Percentiles rank a stretch among this genome's conserved stretches.
phyloP scores from a whole-genome alignment of 2,888 invertebrate species.

The Euplagia quadripunctaria region DNA sequence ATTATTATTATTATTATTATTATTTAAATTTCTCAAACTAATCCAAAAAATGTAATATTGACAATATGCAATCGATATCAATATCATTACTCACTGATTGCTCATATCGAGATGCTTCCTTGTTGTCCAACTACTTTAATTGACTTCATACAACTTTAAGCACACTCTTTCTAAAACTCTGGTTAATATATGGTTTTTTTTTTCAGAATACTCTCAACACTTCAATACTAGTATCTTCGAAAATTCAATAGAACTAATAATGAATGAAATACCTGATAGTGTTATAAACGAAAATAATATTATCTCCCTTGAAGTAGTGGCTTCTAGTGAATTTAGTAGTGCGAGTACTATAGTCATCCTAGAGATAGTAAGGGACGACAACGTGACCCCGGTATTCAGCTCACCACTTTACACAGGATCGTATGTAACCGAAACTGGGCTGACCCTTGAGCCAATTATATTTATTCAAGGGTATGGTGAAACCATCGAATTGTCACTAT shows the following conservation, averaged over 20 bases:
- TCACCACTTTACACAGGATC: conserved; percentile 64
- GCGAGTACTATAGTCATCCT: conserved; percentile 65
- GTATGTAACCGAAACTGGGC: conserved; percentile 58
- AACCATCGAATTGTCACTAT: conserved; percentile 59
- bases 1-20: no score
- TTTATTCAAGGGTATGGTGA: conserved; percentile 71
- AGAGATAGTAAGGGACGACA: conserved; percentile 73
- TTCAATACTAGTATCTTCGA: conserved; percentile 56
- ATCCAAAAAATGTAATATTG: background rate
- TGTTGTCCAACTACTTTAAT: no score
- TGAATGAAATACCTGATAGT: conserved; percentile 56
- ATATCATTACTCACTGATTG: no score
- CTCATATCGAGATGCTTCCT: no score
- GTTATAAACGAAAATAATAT: conserved; percentile 65
- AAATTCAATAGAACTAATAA: conserved; percentile 62
- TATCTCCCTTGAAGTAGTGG: conserved; percentile 65
- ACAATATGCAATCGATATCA: no score
- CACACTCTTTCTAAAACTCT: no score
- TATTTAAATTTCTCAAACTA: no score
- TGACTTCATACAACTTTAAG: no score
- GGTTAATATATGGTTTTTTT: conserved; percentile 7
- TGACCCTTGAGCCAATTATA: conserved; percentile 62
- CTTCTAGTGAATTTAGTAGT: conserved; percentile 55
- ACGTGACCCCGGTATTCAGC: conserved; percentile 69
- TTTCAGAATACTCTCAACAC: conserved; percentile 62